Percentiles rank a stretch among this genome's conserved stretches.
phyloP scores from a whole-genome alignment of 2,888 invertebrate species.

The Sphaerophoria taeniata region DNA sequence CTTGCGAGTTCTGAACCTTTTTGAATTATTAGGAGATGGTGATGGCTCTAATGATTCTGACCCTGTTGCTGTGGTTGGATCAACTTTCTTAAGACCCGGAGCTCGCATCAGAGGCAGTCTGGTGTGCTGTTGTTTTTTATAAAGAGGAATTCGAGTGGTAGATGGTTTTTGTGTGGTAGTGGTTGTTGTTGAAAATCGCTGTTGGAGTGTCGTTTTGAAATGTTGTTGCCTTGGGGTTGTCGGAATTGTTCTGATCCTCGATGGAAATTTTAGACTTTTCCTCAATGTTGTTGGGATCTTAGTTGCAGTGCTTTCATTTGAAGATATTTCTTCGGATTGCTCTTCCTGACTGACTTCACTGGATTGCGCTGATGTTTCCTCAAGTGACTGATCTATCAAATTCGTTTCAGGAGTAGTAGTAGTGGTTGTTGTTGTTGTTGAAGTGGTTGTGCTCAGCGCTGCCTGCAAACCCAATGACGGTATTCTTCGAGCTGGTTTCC shows the following conservation, averaged over 20 bases:
- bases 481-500: constrained; percentile 68
- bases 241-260: constrained; percentile 50
- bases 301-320: constrained; percentile 39
- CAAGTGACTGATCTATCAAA: constrained; percentile 22
- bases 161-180: constrained; percentile 76
- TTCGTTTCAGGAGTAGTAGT: constrained; percentile 37
- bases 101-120: constrained; percentile 78
- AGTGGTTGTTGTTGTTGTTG: constrained; percentile 51
- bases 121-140: constrained; percentile 79
- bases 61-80: constrained; percentile 53
- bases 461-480: constrained; percentile 22
- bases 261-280: constrained; percentile 77
- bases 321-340: constrained; percentile 18
- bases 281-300: constrained; percentile 54
- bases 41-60: constrained; percentile 45
- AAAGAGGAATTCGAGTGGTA: constrained; percentile 79
- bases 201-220: constrained; percentile 53
- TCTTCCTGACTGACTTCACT: constrained; percentile 42
- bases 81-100: constrained; percentile 76
- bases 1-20: constrained; percentile 48
- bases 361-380: constrained; percentile 34
- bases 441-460: not conserved
- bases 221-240: constrained; percentile 47
- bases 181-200: constrained; percentile 73
- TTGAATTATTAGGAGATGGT: constrained; percentile 43